Percentiles rank a stretch among this genome's conserved stretches.
These are phyloP conservation scores for Rhynchotus rufescens DNA, from an alignment of 2,797 vertebrate genomes.

Conservation along the genomic window DNA sequence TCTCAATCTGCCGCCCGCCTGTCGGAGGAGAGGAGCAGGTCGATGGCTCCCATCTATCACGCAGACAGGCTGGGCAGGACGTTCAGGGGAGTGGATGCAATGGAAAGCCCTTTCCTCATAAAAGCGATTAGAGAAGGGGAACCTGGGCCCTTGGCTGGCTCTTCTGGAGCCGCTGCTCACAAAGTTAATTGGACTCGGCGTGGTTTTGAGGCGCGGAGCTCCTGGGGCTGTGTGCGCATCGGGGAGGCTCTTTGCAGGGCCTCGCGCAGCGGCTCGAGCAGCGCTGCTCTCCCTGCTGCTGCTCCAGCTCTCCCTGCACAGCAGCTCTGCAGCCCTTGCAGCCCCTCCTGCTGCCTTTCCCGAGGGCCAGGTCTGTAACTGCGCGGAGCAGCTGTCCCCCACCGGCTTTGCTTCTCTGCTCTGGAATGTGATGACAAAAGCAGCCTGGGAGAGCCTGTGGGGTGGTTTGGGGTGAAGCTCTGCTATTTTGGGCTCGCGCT, in stretches of 20 bases:
- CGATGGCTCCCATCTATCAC: rapidly evolving
- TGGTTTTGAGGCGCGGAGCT: not conserved
- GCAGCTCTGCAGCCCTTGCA: not conserved
- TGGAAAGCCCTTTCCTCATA: rapidly evolving
- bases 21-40: rapidly evolving
- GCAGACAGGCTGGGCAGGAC: not conserved
- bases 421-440: not conserved
- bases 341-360: not conserved
- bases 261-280: no score
- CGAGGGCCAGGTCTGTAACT: not conserved
- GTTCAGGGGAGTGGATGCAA: rapidly evolving
- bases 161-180: not conserved
- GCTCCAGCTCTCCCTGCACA: not conserved
- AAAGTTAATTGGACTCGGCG: not conserved
- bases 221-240: not conserved
- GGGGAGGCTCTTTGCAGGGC: no score
- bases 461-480: no score
- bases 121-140: rapidly evolving
- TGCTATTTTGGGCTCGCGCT: rapidly evolving
- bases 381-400: not conserved
- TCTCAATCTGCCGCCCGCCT: rapidly evolving
- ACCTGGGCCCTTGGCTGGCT: rapidly evolving
- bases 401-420: no score
- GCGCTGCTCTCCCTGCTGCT: not conserved
- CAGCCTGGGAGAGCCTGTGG: not conserved